phyloP scores from a whole-genome alignment of 2,113 vertebrate species.

The Toxostoma redivivum region DNA sequence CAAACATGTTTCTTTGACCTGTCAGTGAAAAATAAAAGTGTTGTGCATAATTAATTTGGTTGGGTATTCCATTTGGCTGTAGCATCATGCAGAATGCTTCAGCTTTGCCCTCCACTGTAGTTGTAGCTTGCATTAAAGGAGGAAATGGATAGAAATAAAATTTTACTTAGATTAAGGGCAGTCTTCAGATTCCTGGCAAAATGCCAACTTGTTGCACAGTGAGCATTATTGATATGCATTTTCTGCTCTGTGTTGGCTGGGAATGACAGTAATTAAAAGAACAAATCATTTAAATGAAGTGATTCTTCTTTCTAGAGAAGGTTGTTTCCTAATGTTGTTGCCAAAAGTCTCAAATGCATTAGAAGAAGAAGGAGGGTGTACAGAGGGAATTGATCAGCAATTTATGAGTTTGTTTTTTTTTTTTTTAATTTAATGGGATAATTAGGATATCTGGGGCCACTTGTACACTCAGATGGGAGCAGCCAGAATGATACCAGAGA shows the following conservation, averaged over 20 bases:
- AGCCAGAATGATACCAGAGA: neutral
- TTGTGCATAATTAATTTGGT: neutral
- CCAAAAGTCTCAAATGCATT: neutral
- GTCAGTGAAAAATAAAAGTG: neutral
- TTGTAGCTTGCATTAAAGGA: neutral
- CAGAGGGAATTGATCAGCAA: neutral
- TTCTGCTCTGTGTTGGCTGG: neutral
- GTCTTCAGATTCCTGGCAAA: neutral
- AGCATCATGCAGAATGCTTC: neutral
- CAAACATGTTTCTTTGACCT: neutral
- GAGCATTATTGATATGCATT: neutral
- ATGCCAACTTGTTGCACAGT: neutral
- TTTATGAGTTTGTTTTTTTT: neutral
- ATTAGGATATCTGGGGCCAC: neutral
- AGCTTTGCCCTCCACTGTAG: neutral
- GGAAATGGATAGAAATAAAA: neutral
- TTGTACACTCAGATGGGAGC: neutral
- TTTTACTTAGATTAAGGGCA: neutral
- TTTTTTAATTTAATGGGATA: neutral
- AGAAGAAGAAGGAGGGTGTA: neutral
- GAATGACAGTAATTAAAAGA: constrained; percentile 4
- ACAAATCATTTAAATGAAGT: neutral
- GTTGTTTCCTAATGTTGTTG: neutral
- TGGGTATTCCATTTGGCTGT: neutral
- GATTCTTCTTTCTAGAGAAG: neutral